These are phyloP conservation scores for Zosterops lateralis DNA, from an alignment of 2,113 vertebrate genomes.

Conservation along the genomic window DNA sequence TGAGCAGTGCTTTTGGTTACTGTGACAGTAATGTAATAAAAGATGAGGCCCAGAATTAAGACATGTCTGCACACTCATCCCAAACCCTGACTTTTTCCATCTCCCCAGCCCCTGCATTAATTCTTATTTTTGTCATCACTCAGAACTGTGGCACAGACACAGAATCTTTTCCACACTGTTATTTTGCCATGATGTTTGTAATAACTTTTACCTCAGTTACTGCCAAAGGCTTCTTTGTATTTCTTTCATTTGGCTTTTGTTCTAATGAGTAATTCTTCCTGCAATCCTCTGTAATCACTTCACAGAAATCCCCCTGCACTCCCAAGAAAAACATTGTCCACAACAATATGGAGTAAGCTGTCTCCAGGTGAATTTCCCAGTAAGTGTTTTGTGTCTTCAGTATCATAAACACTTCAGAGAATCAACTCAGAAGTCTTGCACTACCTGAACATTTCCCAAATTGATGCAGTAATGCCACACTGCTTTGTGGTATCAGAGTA, in stretches of 20 bases:
- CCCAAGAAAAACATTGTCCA: neutral
- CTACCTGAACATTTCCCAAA: neutral
- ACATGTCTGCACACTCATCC: neutral
- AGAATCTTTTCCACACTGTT: neutral
- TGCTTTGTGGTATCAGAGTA: neutral
- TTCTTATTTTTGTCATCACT: neutral
- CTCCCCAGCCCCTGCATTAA: neutral
- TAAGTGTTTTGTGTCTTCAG: neutral
- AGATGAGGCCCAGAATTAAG: neutral
- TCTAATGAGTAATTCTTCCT: conserved; percentile 25
- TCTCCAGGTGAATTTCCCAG: neutral
- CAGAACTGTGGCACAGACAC: neutral
- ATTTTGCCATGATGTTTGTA: neutral
- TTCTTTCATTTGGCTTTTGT: neutral
- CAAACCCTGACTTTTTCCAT: neutral
- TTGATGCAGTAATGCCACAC: neutral
- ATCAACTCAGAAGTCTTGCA: neutral
- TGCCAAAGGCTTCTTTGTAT: neutral
- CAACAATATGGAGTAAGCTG: neutral
- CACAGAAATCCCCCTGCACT: conserved; percentile 1
- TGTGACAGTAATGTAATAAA: neutral
- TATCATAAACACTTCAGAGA: neutral
- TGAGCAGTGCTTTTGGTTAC: neutral
- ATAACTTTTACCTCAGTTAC: neutral
- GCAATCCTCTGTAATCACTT: neutral